phyloP scores from a whole-genome alignment of 2,113 vertebrate species.

The Sterrhoptilus dennistouni region DNA sequence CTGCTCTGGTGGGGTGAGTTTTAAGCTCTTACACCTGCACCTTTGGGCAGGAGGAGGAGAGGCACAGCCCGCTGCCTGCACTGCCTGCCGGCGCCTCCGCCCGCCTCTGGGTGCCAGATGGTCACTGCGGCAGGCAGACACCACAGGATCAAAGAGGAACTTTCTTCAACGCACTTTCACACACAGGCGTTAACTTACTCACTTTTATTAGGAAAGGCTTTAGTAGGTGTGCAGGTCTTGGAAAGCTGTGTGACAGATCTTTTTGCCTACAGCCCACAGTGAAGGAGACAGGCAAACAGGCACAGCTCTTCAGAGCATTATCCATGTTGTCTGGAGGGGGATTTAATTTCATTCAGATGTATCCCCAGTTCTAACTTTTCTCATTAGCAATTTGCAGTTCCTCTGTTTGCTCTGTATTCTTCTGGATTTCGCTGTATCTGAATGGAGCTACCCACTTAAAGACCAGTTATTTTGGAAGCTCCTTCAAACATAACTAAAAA shows the following conservation, averaged over 20 bases:
- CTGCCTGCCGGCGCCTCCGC: rapidly evolving
- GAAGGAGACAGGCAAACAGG: background rate
- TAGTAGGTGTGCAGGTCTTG: background rate
- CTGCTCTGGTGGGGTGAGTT: background rate
- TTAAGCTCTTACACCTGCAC: background rate
- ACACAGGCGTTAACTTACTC: background rate
- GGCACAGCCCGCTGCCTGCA: rapidly evolving
- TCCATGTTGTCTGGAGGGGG: background rate
- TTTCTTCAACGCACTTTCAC: background rate
- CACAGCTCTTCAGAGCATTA: background rate
- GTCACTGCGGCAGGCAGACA: background rate
- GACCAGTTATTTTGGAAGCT: background rate
- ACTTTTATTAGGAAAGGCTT: background rate
- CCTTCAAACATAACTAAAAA: background rate
- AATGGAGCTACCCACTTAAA: background rate
- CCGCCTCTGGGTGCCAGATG: background rate
- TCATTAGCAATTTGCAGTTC: background rate
- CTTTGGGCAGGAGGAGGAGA: background rate
- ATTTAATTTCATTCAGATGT: background rate
- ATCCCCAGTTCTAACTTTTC: background rate
- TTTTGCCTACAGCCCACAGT: background rate
- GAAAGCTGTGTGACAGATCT: background rate
- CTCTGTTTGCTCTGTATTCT: background rate
- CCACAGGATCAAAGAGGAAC: background rate
- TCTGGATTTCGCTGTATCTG: background rate